Conservation (phyloP, 2,113 vertebrate species). For the Elephantulus edwardii region DNA sequence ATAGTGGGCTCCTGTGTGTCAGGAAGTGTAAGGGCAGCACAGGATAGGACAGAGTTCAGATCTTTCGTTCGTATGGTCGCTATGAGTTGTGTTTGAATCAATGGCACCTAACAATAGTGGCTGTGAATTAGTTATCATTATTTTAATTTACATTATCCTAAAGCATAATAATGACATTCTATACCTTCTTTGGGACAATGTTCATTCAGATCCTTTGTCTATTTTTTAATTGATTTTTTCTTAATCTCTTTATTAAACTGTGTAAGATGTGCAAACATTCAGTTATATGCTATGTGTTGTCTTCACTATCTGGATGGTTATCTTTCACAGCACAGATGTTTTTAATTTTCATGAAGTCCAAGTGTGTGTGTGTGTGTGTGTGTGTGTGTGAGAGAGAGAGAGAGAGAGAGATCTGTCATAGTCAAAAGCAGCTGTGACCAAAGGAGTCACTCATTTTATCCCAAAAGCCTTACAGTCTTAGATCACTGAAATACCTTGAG, state of each 20-base stretch:
- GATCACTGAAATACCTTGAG: background rate
- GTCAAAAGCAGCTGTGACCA: background rate
- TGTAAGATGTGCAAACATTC: background rate
- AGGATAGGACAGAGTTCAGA: too few relatives aligned
- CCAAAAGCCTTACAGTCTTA: slow-evolving; percentile 23
- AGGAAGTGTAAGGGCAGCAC: too few relatives aligned
- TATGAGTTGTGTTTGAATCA: too few relatives aligned
- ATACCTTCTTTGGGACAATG: background rate
- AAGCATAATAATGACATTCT: background rate
- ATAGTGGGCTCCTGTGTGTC: too few relatives aligned
- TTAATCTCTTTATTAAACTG: background rate
- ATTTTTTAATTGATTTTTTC: background rate
- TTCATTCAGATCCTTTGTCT: background rate
- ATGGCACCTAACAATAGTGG: background rate
- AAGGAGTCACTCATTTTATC: slow-evolving; percentile 15
- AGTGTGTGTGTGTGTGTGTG: too few relatives aligned
- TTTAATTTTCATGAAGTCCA: slow-evolving; percentile 6
- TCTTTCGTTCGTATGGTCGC: too few relatives aligned
- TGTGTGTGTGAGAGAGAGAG: too few relatives aligned
- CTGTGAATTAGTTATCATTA: background rate
- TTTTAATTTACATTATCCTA: background rate
- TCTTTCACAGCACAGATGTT: background rate
- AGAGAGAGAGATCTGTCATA: too few relatives aligned
- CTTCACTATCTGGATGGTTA: background rate
- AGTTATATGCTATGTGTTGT: background rate